Evolutionary conservation across 37 sponge, comb jelly and placozoan genomes (phyloP).

Genomic region (Dysidea cf. avara): DNA sequence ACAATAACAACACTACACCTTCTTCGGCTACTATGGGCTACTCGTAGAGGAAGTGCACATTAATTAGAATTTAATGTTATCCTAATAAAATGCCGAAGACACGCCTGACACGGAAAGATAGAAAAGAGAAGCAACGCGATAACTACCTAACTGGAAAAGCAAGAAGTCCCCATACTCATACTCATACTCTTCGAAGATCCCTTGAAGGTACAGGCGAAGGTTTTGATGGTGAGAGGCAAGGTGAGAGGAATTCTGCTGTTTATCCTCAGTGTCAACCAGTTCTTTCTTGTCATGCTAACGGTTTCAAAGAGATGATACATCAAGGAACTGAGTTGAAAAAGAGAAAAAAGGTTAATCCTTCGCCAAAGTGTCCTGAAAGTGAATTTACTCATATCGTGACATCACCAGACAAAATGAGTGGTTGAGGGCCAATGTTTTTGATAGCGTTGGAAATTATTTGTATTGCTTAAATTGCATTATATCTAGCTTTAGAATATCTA

Average conservation of each 20-base stretch:
- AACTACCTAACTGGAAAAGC: conserved; percentile 3
- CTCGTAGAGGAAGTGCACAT: too few relatives aligned
- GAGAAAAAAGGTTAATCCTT: conserved; percentile 1
- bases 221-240: too few relatives aligned
- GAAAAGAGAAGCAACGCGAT: not conserved
- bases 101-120: not conserved
- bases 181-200: not conserved
- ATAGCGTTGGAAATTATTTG: conserved; percentile 15
- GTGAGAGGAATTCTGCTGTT: not conserved
- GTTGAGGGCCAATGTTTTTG: conserved; percentile 26
- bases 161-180: not conserved
- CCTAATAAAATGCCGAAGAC: not conserved
- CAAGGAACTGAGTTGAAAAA: conserved; percentile 17
- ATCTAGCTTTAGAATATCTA: not conserved
- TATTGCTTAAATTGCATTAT: conserved; percentile 1
- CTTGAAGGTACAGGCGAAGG: too few relatives aligned
- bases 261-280: conserved; percentile 2
- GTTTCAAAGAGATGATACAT: conserved; percentile 5
- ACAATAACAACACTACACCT: too few relatives aligned
- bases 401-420: conserved; percentile 14
- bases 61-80: too few relatives aligned
- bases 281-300: not conserved
- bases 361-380: not conserved
- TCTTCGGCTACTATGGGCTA: too few relatives aligned
- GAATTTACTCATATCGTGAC: conserved; percentile 5